These are phyloP conservation scores for Rhadinocentrus ornatus DNA, from an alignment of 2,797 vertebrate species.

Conservation along the genomic window DNA sequence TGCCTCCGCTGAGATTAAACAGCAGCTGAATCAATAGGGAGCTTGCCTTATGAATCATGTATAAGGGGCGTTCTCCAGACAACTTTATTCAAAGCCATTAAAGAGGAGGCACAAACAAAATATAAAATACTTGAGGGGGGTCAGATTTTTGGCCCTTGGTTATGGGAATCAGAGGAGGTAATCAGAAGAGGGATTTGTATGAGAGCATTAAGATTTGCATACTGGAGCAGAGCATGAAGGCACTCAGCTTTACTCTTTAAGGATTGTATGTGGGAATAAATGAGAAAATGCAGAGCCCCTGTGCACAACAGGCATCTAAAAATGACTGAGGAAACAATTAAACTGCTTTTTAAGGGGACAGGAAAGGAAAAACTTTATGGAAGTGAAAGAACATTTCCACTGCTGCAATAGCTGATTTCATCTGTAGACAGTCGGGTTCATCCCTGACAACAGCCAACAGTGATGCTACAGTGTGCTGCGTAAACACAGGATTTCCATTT, in stretches of 20 bases:
- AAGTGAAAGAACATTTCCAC: not conserved
- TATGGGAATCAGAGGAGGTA: constrained; percentile 24
- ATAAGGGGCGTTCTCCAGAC: constrained; percentile 61
- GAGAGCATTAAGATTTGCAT: constrained; percentile 26
- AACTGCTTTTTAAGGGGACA: not conserved
- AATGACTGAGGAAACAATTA: constrained; percentile 5
- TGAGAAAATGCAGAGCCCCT: not conserved
- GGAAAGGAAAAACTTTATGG: not conserved
- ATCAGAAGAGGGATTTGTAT: constrained; percentile 14
- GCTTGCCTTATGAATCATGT: constrained; percentile 62
- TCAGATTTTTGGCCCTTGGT: constrained; percentile 58
- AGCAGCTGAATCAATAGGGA: constrained; percentile 70
- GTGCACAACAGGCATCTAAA: not conserved
- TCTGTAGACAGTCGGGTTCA: not conserved
- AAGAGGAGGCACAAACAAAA: constrained; percentile 52
- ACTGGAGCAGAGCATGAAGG: constrained; percentile 12
- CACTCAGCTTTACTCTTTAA: constrained; percentile 3
- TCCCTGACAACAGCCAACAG: not conserved
- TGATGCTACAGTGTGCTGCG: not conserved
- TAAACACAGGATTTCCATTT: not conserved
- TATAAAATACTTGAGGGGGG: constrained; percentile 56
- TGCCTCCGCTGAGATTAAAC: constrained; percentile 74
- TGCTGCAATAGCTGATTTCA: not conserved
- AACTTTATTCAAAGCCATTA: constrained; percentile 50
- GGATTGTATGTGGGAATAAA: constrained; percentile 2